phyloP scores from a whole-genome alignment of 2,888 invertebrate species.

The Dinocampus coccinellae region DNA sequence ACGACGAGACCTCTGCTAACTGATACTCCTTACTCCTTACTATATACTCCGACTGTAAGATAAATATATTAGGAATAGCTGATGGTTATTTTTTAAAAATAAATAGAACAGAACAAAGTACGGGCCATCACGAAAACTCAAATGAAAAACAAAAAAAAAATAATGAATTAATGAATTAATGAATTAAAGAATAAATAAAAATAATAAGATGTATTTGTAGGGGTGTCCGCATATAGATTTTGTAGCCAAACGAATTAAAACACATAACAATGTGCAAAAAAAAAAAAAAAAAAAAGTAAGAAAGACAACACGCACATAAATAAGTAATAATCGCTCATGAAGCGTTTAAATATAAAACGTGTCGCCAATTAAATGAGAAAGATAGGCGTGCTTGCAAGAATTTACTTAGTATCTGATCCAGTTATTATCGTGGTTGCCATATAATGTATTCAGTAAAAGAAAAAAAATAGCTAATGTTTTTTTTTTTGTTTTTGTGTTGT shows the following conservation, averaged over 20 bases:
- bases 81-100: constrained; percentile 45
- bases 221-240: constrained; percentile 10
- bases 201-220: background rate
- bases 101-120: constrained; percentile 32
- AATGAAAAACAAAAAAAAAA: constrained; percentile 6
- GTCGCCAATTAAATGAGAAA: constrained; percentile 60
- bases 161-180: constrained; percentile 26
- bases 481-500: background rate
- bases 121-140: constrained; percentile 7
- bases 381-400: constrained; percentile 54
- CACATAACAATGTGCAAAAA: constrained; percentile 15
- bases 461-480: background rate
- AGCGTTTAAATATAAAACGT: constrained; percentile 43
- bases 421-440: constrained; percentile 32
- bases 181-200: background rate
- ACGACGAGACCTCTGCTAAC: constrained; percentile 34
- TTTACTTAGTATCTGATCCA: constrained; percentile 19
- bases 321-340: constrained; percentile 34
- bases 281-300: constrained; percentile 6
- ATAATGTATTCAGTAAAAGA: constrained; percentile 16
- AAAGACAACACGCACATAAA: constrained; percentile 36
- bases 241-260: constrained; percentile 23
- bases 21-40: constrained; percentile 28
- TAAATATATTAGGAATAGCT: constrained; percentile 43
- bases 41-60: constrained; percentile 36